Evolutionary conservation across 2,797 vertebrate species (phyloP).

Genomic region (Heteromormyrus szaboi): DNA sequence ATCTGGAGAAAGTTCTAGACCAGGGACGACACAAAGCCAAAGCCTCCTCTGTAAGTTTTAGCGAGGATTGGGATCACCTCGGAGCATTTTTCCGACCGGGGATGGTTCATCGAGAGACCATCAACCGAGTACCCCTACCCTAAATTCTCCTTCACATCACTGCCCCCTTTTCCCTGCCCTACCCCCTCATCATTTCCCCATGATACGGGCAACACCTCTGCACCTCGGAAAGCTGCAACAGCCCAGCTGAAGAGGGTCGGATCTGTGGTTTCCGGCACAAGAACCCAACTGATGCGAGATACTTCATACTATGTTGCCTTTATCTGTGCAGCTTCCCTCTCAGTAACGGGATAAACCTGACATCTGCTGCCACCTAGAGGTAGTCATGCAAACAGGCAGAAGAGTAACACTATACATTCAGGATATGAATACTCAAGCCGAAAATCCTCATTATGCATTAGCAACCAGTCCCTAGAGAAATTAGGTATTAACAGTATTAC

Average conservation of each 20-base stretch:
- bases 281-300: not conserved
- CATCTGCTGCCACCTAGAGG: slow-evolving; percentile 38
- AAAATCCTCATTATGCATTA: not conserved
- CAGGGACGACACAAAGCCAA: not conserved
- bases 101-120: not conserved
- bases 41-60: not conserved
- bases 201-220: not conserved
- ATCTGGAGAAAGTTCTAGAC: not conserved
- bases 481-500: not conserved
- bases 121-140: not conserved
- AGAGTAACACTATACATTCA: not conserved
- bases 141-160: not conserved
- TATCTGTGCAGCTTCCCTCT: not conserved
- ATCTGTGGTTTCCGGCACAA: not conserved
- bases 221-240: not conserved
- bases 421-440: not conserved
- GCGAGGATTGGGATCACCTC: not conserved
- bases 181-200: not conserved
- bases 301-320: not conserved
- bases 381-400: not conserved
- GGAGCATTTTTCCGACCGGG: not conserved
- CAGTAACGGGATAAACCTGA: not conserved
- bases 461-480: not conserved
- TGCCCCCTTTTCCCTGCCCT: not conserved
- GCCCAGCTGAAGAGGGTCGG: not conserved